Conservation (phyloP, 2,888 invertebrate species). For the Rapana venosa region DNA sequence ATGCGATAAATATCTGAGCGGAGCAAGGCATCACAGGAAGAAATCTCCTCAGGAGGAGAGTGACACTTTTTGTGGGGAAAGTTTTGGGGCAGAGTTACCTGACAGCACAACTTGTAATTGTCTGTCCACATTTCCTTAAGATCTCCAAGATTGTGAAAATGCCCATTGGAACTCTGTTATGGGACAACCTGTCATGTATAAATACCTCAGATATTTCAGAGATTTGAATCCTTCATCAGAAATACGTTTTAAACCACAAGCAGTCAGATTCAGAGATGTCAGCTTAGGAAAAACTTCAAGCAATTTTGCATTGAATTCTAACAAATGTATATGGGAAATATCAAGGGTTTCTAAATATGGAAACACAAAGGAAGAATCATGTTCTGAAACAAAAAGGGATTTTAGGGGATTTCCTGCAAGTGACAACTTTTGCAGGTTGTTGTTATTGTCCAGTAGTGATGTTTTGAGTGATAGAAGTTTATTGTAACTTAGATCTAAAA, state of each 20-base stretch:
- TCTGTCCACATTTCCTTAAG: background rate
- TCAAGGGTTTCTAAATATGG: background rate
- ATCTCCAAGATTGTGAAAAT: background rate
- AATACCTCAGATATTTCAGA: background rate
- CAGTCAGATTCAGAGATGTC: background rate
- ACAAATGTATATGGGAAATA: background rate
- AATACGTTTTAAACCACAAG: background rate
- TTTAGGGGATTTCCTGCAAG: background rate
- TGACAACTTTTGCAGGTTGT: background rate
- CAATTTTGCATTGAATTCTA: background rate
- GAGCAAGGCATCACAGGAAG: slow-evolving; percentile 39
- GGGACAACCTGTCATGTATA: slow-evolving; percentile 20
- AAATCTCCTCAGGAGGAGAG: slow-evolving; percentile 43
- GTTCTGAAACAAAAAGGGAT: background rate
- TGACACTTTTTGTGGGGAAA: background rate
- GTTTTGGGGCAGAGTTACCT: background rate
- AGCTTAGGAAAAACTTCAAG: background rate
- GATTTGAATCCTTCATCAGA: background rate
- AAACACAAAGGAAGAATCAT: background rate
- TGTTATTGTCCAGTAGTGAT: background rate
- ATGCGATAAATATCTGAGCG: slow-evolving; percentile 20
- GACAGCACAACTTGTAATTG: slow-evolving; percentile 42
- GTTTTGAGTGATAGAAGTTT: background rate
- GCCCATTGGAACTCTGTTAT: background rate
- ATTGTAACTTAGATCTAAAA: slow-evolving; percentile 18